These are phyloP conservation scores for Sapayoa aenigma DNA, from an alignment of 2,113 vertebrate species.

Conservation along the genomic window DNA sequence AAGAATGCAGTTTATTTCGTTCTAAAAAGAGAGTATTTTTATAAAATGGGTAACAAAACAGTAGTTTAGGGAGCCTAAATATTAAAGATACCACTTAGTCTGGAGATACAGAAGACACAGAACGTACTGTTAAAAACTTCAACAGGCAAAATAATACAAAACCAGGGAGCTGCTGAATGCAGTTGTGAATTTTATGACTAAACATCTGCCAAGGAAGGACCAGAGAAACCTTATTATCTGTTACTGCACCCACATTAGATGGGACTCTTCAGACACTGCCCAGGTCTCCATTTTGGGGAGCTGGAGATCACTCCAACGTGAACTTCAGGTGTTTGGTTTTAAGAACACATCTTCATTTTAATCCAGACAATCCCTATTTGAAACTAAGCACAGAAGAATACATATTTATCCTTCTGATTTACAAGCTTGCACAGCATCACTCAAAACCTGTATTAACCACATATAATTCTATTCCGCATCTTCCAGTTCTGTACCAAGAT, in stretches of 20 bases:
- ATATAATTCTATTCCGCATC: background rate
- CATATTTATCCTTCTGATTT: background rate
- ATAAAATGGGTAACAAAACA: background rate
- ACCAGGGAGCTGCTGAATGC: background rate
- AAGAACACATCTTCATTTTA: background rate
- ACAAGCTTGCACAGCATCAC: background rate
- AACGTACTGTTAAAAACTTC: background rate
- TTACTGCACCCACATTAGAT: background rate
- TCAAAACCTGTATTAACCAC: background rate
- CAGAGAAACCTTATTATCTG: background rate
- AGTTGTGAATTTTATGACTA: background rate
- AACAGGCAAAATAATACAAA: background rate
- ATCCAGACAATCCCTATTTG: background rate
- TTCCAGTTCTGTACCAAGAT: background rate
- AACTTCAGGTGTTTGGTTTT: background rate
- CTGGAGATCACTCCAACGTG: background rate
- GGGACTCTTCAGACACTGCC: background rate
- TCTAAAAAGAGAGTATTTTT: background rate
- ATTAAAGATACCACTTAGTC: background rate
- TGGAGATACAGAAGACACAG: background rate
- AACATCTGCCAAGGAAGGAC: background rate
- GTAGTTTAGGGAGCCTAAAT: background rate
- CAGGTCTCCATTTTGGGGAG: background rate
- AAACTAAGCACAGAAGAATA: background rate
- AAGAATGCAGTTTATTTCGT: background rate